Evolutionary conservation across 2,797 vertebrate genomes (phyloP).

Genomic region (Rhinogobio ventralis): DNA sequence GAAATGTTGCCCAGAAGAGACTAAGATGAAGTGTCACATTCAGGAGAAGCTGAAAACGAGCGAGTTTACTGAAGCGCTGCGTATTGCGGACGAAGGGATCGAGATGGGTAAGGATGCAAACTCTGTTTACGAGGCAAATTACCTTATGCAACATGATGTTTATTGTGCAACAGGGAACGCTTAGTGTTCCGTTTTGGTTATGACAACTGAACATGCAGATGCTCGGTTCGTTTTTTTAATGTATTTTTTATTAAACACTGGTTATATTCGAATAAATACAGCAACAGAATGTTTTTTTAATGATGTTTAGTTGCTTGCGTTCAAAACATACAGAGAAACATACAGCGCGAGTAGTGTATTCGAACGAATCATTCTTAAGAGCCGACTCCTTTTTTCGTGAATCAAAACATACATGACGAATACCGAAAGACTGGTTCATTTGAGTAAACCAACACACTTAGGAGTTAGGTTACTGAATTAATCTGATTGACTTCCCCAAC

Average conservation of each 20-base stretch:
- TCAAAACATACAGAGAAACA: background rate
- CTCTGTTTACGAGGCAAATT: background rate
- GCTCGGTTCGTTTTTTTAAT: no score
- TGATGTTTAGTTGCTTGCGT: background rate
- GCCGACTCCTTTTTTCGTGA: background rate
- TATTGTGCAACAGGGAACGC: slow-evolving; percentile 45
- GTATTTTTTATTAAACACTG: background rate
- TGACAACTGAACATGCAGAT: slow-evolving; percentile 14
- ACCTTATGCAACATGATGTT: background rate
- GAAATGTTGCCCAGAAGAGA: slow-evolving; percentile 78
- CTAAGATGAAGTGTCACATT: slow-evolving; percentile 70
- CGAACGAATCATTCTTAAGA: background rate
- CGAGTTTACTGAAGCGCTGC: slow-evolving; percentile 80
- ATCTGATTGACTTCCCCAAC: background rate
- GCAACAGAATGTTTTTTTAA: background rate
- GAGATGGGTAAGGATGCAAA: slow-evolving; percentile 76
- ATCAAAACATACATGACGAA: background rate
- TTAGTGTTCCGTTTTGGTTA: slow-evolving; percentile 22
- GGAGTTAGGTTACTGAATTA: background rate
- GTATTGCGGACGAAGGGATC: slow-evolving; percentile 77
- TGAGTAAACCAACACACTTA: background rate
- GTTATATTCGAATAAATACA: background rate
- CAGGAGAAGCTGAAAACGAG: slow-evolving; percentile 73
- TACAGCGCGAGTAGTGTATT: background rate
- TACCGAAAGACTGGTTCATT: background rate